Evolutionary conservation across 2,888 invertebrate species (phyloP), one percentile per base, ranked within the genome.

Genomic region (Dryobota labecula): DNA sequence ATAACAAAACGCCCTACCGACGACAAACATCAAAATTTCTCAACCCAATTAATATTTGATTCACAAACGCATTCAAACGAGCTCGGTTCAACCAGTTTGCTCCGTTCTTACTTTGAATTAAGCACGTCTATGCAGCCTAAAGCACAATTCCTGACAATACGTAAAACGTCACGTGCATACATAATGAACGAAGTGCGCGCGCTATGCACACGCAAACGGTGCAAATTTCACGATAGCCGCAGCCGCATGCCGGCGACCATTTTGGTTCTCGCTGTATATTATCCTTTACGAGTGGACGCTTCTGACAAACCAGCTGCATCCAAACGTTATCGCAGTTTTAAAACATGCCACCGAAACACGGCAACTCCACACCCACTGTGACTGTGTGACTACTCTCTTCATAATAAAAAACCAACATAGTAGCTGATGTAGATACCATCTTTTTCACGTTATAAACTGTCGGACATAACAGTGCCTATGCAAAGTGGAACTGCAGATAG

Each of bases 141-240:
- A 78, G 78, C 74, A 83, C 70, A 72, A 73, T 76, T 76, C 64
- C 71, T 73, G 79, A 83, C 81, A 81, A 79, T 77, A 83, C 62
- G 62, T 72, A 76, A 71, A 84, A 73, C 75, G 73, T 70, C 73
- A 80, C 70, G 73, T 72, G 83, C 85, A 84, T 85, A 72, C 81
- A 79, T 79, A 83, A 85, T 74, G 73, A 80, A 84, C 80, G 77
- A 76, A 86, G 76, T 75, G 76, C 74, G 75, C 73, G 65, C 70
- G 53, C 77, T 65, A 75, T 67, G 78, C 78, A 83, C 84, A 83
- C 80, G 79, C 80, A 77, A 81, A 70, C 81, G 69, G 82, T 86
- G 82, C 83, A 85, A 84, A 86, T 88, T 89, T 88, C 87, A 89
- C 80, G 86, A 87, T 84, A 82, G 41, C 73, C 79, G 53, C 73